Percentiles rank a stretch among this genome's conserved stretches.
Evolutionary conservation across 2,888 invertebrate species (phyloP).

Genomic region (Aproaerema taeniolella): DNA sequence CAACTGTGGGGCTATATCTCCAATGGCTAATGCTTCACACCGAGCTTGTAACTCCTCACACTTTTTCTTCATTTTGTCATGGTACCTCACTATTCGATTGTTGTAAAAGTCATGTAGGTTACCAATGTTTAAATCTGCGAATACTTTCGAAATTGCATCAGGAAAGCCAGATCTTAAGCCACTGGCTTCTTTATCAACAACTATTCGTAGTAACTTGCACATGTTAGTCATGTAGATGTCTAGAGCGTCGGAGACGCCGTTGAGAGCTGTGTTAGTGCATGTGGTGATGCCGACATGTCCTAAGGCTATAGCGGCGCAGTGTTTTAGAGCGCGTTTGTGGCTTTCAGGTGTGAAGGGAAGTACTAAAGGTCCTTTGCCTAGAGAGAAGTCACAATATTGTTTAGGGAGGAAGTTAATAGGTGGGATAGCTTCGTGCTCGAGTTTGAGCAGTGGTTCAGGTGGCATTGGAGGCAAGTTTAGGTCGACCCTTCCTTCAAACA

Average conservation of each 20-base stretch:
- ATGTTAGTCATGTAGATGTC: constrained; percentile 62
- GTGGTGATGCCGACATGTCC: constrained; percentile 58
- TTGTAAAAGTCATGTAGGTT: constrained; percentile 64
- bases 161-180: constrained; percentile 60
- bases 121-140: constrained; percentile 60
- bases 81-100: constrained; percentile 55
- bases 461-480: constrained; percentile 53
- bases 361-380: constrained; percentile 58
- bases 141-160: constrained; percentile 66
- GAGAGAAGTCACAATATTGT: constrained; percentile 62
- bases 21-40: constrained; percentile 51
- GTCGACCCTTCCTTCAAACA: constrained; percentile 52
- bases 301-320: constrained; percentile 65
- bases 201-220: constrained; percentile 58
- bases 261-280: constrained; percentile 58
- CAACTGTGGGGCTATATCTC: constrained; percentile 53
- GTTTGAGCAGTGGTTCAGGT: constrained; percentile 45
- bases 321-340: constrained; percentile 58
- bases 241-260: constrained; percentile 54
- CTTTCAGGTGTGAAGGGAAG: constrained; percentile 67
- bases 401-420: constrained; percentile 63
- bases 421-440: constrained; percentile 47
- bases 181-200: constrained; percentile 60
- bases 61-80: constrained; percentile 49
- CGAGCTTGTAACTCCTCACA: constrained; percentile 46